Base-by-base conservation (phyloP, 92 coral and sea anemone species). In the Montipora capitata region DNA sequence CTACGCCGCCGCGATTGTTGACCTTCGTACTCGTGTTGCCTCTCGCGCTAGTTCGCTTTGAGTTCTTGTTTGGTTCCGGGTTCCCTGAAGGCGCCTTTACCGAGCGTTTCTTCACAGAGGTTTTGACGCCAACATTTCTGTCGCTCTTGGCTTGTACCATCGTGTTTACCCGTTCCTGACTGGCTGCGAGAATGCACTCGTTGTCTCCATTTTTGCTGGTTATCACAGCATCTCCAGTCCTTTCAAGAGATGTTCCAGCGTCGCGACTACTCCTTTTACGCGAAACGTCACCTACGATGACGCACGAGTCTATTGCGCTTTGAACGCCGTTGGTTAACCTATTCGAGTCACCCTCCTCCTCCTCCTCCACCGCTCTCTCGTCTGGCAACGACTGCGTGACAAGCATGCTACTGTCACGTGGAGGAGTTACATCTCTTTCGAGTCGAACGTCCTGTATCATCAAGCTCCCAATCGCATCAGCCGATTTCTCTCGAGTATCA, bases 91-190 rank as follows among this genome's bases (percentile, higher is more conserved):
- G 52, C 18, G 52, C 39, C 40, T 7, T 4, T 4, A 58, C 43
- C 41, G 74, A 10, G 14, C 54, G 49, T 4, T 68, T 52, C 12
- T 54, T 45, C 51, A 5, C 11, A 2, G 58, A 1, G 8, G 16
- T 7, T 69, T 69, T 68, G n/a, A 49, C n/a, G 41, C 52, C n/a
- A 67, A 7, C 40, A 9, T 67, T 80, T 67, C 20, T 80, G 12
- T 54, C 61, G 56, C 52, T 80, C 63, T 40, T 81, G 4, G 52
- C 42, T 68, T 68, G 84, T 61, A 2, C 40, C 27, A 8, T 18
- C 11, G 9, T 4, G 0, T 15, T 17, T 4, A 39, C n/a, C 40
- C 14, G 12, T 9, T 12, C 61, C 15, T 54, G 8, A 17, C n/a
- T 73, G 35, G 15, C 20, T 2, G 66, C 10, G 3, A 39, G 13